These are phyloP conservation scores for Chalcis sispes DNA, from an alignment of 2,888 invertebrate genomes.

Conservation along the genomic window DNA sequence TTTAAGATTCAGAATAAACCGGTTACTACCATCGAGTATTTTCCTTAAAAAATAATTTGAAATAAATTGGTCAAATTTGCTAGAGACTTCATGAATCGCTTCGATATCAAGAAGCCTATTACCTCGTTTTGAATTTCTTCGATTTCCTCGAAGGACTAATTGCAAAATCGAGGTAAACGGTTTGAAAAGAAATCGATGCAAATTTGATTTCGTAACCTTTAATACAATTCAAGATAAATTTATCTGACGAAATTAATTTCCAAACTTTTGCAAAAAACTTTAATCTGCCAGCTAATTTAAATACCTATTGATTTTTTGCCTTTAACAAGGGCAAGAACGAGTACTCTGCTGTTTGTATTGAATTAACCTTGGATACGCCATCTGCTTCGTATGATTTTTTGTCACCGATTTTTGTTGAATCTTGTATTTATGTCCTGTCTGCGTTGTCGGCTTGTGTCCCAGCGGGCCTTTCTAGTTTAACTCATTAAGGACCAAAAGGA, in stretches of 20 bases:
- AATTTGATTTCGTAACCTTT: constrained; percentile 31
- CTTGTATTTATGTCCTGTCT: constrained; percentile 14
- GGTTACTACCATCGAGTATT: constrained; percentile 54
- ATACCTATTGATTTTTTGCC: not conserved
- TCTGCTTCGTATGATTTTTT: not conserved
- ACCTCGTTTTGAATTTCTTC: not conserved
- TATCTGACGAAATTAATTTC: too few species aligned
- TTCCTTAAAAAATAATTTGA: constrained; percentile 55
- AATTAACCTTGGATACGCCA: not conserved
- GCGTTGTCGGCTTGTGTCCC: constrained; percentile 7
- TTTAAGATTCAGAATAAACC: constrained; percentile 51
- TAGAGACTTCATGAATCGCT: constrained; percentile 51
- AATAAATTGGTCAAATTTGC: constrained; percentile 52
- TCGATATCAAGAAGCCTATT: not conserved
- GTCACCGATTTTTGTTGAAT: not conserved
- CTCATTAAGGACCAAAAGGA: too few species aligned
- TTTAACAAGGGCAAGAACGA: constrained; percentile 12
- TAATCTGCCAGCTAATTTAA: too few species aligned
- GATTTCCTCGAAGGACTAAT: not conserved
- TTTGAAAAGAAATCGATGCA: not conserved
- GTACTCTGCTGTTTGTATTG: too few species aligned
- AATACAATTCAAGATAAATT: too few species aligned
- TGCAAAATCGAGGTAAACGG: not conserved
- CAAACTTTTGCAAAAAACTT: too few species aligned
- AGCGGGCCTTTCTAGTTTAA: constrained; percentile 42